These are phyloP conservation scores for Agrotis clavis DNA, from an alignment of 2,888 invertebrate species.

Conservation along the genomic window DNA sequence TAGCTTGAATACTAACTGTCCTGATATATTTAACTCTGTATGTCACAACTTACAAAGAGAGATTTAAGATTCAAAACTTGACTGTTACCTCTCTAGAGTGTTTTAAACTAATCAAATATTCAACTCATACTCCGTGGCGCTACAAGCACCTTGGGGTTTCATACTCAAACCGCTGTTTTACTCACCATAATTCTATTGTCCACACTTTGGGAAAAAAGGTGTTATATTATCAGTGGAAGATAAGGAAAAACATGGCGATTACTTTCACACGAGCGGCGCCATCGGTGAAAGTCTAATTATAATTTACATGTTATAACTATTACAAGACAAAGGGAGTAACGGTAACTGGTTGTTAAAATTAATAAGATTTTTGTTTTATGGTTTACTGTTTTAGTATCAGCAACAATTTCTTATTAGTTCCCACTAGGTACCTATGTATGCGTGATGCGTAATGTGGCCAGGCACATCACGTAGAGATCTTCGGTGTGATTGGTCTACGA, in stretches of 20 bases:
- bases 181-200: conserved; percentile 34
- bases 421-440: too few relatives aligned
- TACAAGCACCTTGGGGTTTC: background rate
- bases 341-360: conserved; percentile 8
- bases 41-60: background rate
- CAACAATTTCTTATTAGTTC: background rate
- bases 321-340: conserved; percentile 34
- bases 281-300: conserved; percentile 50
- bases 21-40: background rate
- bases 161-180: conserved; percentile 16
- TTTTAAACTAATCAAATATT: conserved; percentile 16
- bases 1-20: background rate
- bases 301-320: conserved; percentile 37
- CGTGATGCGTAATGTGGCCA: too few relatives aligned
- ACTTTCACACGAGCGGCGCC: conserved; percentile 48
- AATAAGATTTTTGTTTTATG: conserved; percentile 7
- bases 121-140: background rate
- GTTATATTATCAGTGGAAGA: conserved; percentile 14
- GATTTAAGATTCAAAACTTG: conserved; percentile 10
- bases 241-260: conserved; percentile 18
- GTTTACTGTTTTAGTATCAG: background rate
- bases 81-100: background rate
- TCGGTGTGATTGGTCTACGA: too few relatives aligned
- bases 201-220: conserved; percentile 9
- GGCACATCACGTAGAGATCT: too few relatives aligned